Evolutionary conservation across 2,888 invertebrate genomes (phyloP).

Genomic region (Oscheius onirici): DNA sequence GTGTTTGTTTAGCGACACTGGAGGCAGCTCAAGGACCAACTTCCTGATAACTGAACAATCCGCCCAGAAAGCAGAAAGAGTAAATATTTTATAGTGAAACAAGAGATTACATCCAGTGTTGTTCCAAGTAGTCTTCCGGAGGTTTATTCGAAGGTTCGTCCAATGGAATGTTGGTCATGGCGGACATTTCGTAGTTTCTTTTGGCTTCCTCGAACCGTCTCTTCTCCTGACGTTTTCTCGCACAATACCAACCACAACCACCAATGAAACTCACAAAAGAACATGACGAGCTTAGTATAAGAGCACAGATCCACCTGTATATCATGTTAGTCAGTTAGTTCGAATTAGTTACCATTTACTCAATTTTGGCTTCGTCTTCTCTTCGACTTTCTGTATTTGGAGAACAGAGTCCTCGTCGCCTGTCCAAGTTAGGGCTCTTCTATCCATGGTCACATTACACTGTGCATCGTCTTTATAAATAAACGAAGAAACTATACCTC

Average conservation of each 20-base stretch:
- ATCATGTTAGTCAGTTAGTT: background rate
- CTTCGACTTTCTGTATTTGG: background rate
- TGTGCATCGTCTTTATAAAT: background rate
- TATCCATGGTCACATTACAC: slow-evolving; percentile 10
- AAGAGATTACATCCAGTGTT: background rate
- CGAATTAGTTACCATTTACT: background rate
- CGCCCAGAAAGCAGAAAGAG: background rate
- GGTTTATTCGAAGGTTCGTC: background rate
- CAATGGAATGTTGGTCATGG: background rate
- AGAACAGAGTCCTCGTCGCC: slow-evolving; percentile 3
- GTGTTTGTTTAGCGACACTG: background rate
- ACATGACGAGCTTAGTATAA: background rate
- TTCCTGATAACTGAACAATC: background rate
- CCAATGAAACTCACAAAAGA: background rate
- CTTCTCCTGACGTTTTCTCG: background rate
- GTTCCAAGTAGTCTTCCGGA: too few species aligned
- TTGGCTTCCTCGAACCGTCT: background rate
- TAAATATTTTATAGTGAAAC: background rate
- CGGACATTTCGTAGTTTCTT: background rate
- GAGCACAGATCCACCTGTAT: background rate
- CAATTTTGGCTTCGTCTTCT: background rate
- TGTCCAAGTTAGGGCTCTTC: background rate
- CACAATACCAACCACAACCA: background rate
- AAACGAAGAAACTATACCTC: background rate
- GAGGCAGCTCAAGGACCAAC: background rate